These are phyloP conservation scores for Ashinkailepas kermadecensis DNA, from an alignment of 2,888 invertebrate genomes.

Conservation along the genomic window DNA sequence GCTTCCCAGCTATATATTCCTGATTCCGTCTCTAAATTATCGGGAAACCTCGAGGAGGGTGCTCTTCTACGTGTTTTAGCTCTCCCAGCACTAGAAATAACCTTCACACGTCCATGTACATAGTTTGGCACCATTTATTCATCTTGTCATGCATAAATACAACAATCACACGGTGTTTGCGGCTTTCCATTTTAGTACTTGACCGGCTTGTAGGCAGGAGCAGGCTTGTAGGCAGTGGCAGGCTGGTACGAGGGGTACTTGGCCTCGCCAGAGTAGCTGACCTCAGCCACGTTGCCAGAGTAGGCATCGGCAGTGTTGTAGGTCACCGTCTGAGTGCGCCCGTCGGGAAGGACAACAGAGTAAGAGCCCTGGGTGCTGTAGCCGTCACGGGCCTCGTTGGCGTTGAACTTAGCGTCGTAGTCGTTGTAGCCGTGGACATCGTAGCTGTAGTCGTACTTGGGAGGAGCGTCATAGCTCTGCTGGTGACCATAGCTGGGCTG, in stretches of 20 bases:
- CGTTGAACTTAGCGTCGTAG: slow-evolving; percentile 26
- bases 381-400: slow-evolving; percentile 27
- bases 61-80: no score
- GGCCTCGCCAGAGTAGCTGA: slow-evolving; percentile 32
- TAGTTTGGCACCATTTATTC: no score
- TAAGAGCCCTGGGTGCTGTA: slow-evolving; percentile 30
- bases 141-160: no score
- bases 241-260: slow-evolving; percentile 25
- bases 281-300: slow-evolving; percentile 30
- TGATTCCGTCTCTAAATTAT: no score
- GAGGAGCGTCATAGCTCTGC: background rate
- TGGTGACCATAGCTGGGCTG: background rate
- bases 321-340: slow-evolving; percentile 31
- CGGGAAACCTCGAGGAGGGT: no score
- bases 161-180: no score
- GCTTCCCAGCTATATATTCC: no score
- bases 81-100: no score
- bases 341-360: slow-evolving; percentile 32
- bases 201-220: background rate
- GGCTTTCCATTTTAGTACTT: no score
- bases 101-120: no score
- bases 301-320: slow-evolving; percentile 28
- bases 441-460: slow-evolving; percentile 28
- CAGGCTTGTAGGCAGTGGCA: background rate
- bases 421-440: slow-evolving; percentile 29